phyloP scores from a whole-genome alignment of 64 coral and sea anemone species.

The Anthopleura sola region DNA sequence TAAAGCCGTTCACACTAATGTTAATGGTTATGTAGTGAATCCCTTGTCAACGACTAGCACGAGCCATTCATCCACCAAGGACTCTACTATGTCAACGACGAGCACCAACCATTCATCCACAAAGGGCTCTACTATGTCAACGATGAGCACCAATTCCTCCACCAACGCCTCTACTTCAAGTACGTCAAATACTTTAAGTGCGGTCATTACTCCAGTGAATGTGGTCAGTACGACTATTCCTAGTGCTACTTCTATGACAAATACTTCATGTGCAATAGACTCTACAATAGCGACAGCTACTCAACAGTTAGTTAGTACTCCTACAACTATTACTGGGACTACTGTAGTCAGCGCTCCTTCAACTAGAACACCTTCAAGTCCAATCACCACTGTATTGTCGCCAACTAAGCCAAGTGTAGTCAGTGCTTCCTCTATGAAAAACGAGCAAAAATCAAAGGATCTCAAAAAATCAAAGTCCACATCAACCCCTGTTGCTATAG shows the following conservation, averaged over 20 bases:
- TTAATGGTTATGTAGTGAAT: too few species aligned
- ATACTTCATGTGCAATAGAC: not conserved
- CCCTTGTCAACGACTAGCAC: not conserved
- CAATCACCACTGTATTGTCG: too few species aligned
- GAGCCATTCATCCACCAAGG: too few species aligned
- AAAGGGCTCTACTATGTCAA: too few species aligned
- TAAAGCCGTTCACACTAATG: not conserved
- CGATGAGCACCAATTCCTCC: too few species aligned
- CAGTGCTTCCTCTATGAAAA: not conserved
- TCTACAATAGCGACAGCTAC: not conserved
- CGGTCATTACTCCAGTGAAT: not conserved
- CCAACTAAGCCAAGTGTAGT: not conserved
- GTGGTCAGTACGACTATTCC: not conserved
- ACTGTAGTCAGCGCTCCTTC: too few species aligned
- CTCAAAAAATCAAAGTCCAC: not conserved
- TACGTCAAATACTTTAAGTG: not conserved
- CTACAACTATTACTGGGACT: too few species aligned
- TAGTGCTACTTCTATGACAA: not conserved
- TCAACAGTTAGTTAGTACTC: too few species aligned
- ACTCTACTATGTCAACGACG: too few species aligned
- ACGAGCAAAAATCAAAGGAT: not conserved
- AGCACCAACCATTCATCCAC: too few species aligned
- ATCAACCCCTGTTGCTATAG: not conserved
- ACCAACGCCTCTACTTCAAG: not conserved
- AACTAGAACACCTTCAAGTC: not conserved